phyloP scores from a whole-genome alignment of 1,140 invertebrate species.

The Conopomorpha cramerella region DNA sequence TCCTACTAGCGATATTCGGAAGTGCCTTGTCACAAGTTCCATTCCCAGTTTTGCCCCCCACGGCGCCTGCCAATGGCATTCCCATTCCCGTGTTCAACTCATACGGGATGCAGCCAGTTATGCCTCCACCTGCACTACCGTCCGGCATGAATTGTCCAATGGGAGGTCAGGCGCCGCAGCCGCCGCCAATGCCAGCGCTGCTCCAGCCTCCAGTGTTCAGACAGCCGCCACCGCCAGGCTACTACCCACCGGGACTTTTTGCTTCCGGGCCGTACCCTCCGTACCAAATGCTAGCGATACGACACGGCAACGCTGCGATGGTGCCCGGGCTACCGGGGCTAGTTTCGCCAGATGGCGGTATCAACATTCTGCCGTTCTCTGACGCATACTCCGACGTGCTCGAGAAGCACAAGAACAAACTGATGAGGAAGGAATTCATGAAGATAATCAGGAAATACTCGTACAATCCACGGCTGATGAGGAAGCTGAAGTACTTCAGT shows the following conservation, averaged over 20 bases:
- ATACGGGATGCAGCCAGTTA: no score
- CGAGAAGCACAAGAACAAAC: conserved; percentile 33
- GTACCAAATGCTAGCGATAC: no score
- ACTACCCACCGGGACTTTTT: no score
- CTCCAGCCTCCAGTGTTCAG: conserved; percentile 3
- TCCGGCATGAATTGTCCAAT: not conserved
- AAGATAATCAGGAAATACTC: conserved; percentile 21
- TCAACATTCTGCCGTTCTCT: conserved; percentile 44
- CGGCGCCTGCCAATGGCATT: no score
- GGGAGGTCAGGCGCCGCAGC: conserved; percentile 3
- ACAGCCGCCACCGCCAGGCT: conserved; percentile 1
- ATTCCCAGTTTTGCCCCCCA: not conserved
- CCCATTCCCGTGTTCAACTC: no score
- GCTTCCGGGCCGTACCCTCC: no score
- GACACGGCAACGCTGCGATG: conserved; percentile 14
- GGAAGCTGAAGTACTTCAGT: no score
- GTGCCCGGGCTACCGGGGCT: conserved; percentile 35
- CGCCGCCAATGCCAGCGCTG: conserved; percentile 1
- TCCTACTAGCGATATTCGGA: conserved; percentile 7
- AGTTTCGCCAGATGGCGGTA: conserved; percentile 28
- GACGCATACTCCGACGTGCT: conserved; percentile 36
- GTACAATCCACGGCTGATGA: conserved; percentile 10
- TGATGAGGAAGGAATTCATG: conserved; percentile 21
- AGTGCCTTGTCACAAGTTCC: conserved; percentile 6
- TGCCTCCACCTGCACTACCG: conserved; percentile 2